Evolutionary conservation across 2,113 vertebrate species (phyloP).

Genomic region (Pseudorhombus dupliciocellatus): DNA sequence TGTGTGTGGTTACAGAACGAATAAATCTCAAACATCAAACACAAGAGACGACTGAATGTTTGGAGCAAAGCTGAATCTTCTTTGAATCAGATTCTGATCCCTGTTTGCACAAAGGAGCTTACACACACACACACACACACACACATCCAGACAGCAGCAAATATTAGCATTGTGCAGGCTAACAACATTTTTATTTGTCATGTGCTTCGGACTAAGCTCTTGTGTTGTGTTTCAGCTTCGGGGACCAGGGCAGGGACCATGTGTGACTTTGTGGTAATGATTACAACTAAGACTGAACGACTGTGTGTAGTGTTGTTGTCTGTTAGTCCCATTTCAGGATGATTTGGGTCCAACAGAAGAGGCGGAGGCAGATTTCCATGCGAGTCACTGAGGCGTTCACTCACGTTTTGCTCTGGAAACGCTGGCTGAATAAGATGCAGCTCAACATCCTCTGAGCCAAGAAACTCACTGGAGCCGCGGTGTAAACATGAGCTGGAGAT

Average conservation of each 20-base stretch:
- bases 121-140: too few species aligned
- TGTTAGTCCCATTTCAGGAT: background rate
- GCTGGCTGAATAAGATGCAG: background rate
- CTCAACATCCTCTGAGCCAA: background rate
- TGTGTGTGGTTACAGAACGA: background rate
- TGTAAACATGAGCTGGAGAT: background rate
- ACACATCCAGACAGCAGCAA: too few species aligned
- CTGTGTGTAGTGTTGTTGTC: background rate
- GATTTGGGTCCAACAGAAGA: background rate
- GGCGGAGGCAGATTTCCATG: background rate
- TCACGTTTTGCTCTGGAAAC: conserved; percentile 37
- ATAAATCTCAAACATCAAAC: background rate
- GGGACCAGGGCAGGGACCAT: too few species aligned
- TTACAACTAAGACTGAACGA: background rate
- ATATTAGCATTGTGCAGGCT: too few species aligned
- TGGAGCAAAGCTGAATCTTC: background rate
- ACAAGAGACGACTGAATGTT: background rate
- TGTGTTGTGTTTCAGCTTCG: too few species aligned
- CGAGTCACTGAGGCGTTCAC: conserved; percentile 31
- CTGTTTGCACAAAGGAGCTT: too few species aligned
- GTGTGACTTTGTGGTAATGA: too few species aligned
- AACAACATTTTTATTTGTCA: too few species aligned
- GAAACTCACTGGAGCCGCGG: background rate
- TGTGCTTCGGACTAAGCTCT: too few species aligned
- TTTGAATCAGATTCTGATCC: too few species aligned